Evolutionary conservation across 2,888 invertebrate genomes (phyloP), one percentile per base, ranked within the genome.

Genomic region (Cyaniris semiargus): DNA sequence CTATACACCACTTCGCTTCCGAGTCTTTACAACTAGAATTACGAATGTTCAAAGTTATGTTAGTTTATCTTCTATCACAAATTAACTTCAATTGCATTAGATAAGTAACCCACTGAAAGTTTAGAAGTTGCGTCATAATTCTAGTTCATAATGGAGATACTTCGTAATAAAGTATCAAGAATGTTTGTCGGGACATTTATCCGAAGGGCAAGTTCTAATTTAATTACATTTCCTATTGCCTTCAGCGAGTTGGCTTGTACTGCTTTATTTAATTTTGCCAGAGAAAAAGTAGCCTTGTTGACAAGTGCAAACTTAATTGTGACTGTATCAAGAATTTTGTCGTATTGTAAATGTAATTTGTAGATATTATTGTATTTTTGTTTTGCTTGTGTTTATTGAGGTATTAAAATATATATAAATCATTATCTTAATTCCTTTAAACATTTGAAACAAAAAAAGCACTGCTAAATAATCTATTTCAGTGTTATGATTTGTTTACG

Each of bases 161-260:
- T 71, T 21, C 34, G 71, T 71, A 71, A 71, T 38, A 71, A 71
- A 71, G 38, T 71, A 71, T 71, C 71, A 71, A 71, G 71, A 71
- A 71, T 71, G 38, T 71, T 70, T 71, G 21, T 71, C 38, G 21
- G 60, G 60, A 27, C 66, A 31, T 60, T 60, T 60, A 10, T 66
- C 66, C 27, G 18, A 66, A 66, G 66, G 66, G 66, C 18, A 66
- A 66, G 4, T 66, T 66, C 27, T 66, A 66, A 66, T 66, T 66
- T 66, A 66, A 66, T 66, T 58, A 58, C 21, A 21, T 23, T 66
- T 66, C 66, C 18, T 27, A 66, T 66, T 31, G 66, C 66, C 66
- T 31, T 66, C 27, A 66, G 66, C 66, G 66, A 31, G 13, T 66
- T 27, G 15, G 66, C 66, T 27, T 31, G 66, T 66, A 13, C 60